These are phyloP conservation scores for Eurytoma californica DNA, from an alignment of 2,888 invertebrate genomes.

Conservation along the genomic window DNA sequence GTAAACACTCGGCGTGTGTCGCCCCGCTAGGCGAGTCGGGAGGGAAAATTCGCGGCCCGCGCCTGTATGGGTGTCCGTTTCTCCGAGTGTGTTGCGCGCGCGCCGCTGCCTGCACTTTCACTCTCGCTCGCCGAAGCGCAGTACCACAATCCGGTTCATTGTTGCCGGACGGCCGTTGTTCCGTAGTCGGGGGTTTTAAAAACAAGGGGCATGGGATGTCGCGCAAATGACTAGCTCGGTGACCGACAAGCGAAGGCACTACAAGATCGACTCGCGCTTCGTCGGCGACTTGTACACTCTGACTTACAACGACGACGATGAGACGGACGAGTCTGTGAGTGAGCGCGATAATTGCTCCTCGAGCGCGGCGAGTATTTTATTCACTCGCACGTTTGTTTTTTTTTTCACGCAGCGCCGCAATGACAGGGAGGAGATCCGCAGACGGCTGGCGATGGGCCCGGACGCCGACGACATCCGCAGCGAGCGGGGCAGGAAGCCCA, in stretches of 20 bases:
- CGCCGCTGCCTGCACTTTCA: constrained; percentile 34
- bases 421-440: constrained; percentile 94
- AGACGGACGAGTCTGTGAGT: constrained; percentile 38
- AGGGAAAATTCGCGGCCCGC: background rate
- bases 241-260: constrained; percentile 76
- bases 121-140: background rate
- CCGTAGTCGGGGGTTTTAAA: too few species aligned
- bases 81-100: background rate
- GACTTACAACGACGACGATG: constrained; percentile 85
- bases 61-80: background rate
- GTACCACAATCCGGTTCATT: background rate
- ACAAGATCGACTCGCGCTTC: constrained; percentile 91
- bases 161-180: background rate
- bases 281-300: constrained; percentile 89
- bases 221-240: constrained; percentile 25
- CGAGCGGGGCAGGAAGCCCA: constrained; percentile 87
- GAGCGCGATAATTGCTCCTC: background rate
- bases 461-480: constrained; percentile 86
- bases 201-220: background rate
- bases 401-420: constrained; percentile 83
- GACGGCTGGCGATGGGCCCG: constrained; percentile 89
- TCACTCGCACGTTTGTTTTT: constrained; percentile 14
- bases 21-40: background rate
- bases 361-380: too few species aligned
- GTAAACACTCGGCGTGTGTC: constrained; percentile 5